phyloP scores from a whole-genome alignment of 2,113 vertebrate genomes.

The Butastur rufipennis region DNA sequence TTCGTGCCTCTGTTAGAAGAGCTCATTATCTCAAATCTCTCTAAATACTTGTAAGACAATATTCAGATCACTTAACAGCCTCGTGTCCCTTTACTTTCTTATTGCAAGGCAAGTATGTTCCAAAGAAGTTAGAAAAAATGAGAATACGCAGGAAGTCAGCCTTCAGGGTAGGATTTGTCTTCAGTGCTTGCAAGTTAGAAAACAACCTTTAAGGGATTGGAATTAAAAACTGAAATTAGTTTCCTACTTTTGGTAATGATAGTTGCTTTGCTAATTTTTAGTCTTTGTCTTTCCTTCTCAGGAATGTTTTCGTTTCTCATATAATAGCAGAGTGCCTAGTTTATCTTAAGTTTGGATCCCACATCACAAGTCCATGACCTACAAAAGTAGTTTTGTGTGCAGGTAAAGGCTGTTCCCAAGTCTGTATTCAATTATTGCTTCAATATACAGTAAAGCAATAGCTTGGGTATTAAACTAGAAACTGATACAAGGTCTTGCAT shows the following conservation, averaged over 20 bases:
- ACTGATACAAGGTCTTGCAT: neutral
- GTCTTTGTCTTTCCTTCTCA: neutral
- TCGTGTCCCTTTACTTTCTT: neutral
- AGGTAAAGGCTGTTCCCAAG: neutral
- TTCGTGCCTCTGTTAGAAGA: neutral
- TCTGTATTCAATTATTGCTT: neutral
- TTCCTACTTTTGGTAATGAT: neutral
- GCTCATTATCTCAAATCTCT: neutral
- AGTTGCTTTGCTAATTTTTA: neutral
- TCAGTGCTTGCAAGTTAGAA: neutral
- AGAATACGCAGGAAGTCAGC: neutral
- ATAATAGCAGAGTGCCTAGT: neutral
- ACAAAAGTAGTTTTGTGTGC: neutral
- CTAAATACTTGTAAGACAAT: neutral
- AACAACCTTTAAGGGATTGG: neutral
- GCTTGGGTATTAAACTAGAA: neutral
- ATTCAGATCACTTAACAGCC: neutral
- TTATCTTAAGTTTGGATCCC: neutral
- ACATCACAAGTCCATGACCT: neutral
- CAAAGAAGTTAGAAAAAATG: neutral
- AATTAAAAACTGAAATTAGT: neutral
- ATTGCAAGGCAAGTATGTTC: neutral
- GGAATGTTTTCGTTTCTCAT: neutral
- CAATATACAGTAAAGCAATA: neutral
- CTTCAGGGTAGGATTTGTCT: constrained; percentile 15